Conservation (phyloP, 2,113 vertebrate species). For the Pelecanoides urinatrix region DNA sequence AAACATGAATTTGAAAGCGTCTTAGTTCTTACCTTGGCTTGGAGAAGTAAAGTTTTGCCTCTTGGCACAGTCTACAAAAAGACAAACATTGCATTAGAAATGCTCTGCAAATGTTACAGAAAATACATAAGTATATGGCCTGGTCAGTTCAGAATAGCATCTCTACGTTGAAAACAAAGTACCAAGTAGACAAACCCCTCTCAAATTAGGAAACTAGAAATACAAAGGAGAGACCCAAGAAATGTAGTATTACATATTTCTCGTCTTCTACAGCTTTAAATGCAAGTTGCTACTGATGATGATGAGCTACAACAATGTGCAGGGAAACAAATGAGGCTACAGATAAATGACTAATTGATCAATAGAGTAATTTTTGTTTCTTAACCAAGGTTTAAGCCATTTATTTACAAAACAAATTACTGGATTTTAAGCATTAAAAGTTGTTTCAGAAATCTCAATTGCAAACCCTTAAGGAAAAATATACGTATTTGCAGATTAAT, state of each 20-base stretch:
- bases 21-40: constrained; percentile 88
- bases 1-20: not conserved
- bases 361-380: not conserved
- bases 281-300: not conserved
- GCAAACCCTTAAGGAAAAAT: not conserved
- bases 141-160: not conserved
- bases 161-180: not conserved
- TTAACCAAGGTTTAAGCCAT: not conserved
- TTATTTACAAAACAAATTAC: not conserved
- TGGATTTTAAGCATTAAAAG: not conserved
- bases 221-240: not conserved
- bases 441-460: not conserved
- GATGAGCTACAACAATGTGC: not conserved
- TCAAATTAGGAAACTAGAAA: not conserved
- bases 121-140: not conserved
- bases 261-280: not conserved
- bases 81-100: not conserved
- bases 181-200: not conserved
- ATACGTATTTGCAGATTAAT: not conserved
- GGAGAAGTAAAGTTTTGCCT: constrained; percentile 92
- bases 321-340: not conserved
- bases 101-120: not conserved
- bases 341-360: not conserved
- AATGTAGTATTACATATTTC: not conserved
- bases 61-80: constrained; percentile 86